phyloP scores from a whole-genome alignment of 2,797 vertebrate species.

The Tenualosa ilisha region DNA sequence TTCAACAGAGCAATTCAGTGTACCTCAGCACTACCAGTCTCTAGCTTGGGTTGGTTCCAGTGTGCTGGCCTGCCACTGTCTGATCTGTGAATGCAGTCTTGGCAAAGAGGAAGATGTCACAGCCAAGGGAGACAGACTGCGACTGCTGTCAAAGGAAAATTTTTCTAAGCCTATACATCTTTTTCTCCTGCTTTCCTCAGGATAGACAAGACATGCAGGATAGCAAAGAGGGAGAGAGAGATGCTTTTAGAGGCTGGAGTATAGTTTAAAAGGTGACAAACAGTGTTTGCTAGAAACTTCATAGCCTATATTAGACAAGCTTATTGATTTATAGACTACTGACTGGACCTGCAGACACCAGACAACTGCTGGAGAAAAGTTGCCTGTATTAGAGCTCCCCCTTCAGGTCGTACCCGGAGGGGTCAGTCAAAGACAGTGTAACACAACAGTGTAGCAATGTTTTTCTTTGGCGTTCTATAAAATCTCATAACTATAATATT shows the following conservation, averaged over 20 bases:
- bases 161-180: slow-evolving; percentile 38
- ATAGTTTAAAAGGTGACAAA: slow-evolving; percentile 11
- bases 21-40: background rate
- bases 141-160: slow-evolving; percentile 33
- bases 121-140: background rate
- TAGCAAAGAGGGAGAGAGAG: background rate
- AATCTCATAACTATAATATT: background rate
- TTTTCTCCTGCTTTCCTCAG: background rate
- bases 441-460: background rate
- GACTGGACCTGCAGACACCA: background rate
- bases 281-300: slow-evolving; percentile 15
- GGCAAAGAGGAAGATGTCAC: slow-evolving; percentile 3
- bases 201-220: background rate
- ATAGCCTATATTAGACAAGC: background rate
- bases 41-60: background rate
- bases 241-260: background rate
- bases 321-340: background rate
- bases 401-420: slow-evolving; percentile 72
- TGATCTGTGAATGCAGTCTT: slow-evolving; percentile 18
- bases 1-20: background rate
- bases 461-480: background rate
- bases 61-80: background rate
- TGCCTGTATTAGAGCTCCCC: slow-evolving; percentile 86
- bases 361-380: slow-evolving; percentile 52
- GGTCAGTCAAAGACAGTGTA: slow-evolving; percentile 35